Evolutionary conservation across 2,888 invertebrate genomes (phyloP).

Genomic region (Chaetoderma sp.): DNA sequence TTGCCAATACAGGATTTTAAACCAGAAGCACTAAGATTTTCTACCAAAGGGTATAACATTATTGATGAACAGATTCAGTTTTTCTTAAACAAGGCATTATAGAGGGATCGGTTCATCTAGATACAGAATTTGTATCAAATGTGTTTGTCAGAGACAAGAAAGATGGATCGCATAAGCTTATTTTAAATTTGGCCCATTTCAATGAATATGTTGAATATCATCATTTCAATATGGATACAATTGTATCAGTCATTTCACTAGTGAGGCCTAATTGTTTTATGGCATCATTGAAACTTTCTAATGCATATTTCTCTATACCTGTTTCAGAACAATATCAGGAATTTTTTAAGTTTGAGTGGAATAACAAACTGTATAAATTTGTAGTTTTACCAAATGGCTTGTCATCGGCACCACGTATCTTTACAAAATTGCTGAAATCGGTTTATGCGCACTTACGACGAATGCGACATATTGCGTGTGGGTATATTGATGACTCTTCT

Average conservation of each 20-base stretch:
- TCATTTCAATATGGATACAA: slow-evolving; percentile 40
- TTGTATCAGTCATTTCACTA: slow-evolving; percentile 23
- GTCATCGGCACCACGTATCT: too few species aligned
- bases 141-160: slow-evolving; percentile 23
- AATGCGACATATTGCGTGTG: neutral
- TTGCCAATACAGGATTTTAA: too few species aligned
- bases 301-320: slow-evolving; percentile 31
- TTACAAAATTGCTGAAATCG: too few species aligned
- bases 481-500: slow-evolving; percentile 29
- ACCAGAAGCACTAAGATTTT: too few species aligned
- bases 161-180: slow-evolving; percentile 25
- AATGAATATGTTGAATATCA: slow-evolving; percentile 23
- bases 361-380: slow-evolving; percentile 17
- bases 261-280: slow-evolving; percentile 23
- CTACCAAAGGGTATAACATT: too few species aligned
- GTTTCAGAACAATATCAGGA: slow-evolving; percentile 13
- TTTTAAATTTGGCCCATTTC: slow-evolving; percentile 28
- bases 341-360: slow-evolving; percentile 28
- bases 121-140: slow-evolving; percentile 17
- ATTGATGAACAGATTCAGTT: too few species aligned
- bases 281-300: slow-evolving; percentile 26
- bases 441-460: neutral
- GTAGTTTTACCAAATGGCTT: slow-evolving; percentile 26
- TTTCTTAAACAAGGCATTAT: too few species aligned
- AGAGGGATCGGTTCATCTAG: too few species aligned